phyloP scores from a whole-genome alignment of 2,888 invertebrate genomes.

The Kryphioiulus occultus region DNA sequence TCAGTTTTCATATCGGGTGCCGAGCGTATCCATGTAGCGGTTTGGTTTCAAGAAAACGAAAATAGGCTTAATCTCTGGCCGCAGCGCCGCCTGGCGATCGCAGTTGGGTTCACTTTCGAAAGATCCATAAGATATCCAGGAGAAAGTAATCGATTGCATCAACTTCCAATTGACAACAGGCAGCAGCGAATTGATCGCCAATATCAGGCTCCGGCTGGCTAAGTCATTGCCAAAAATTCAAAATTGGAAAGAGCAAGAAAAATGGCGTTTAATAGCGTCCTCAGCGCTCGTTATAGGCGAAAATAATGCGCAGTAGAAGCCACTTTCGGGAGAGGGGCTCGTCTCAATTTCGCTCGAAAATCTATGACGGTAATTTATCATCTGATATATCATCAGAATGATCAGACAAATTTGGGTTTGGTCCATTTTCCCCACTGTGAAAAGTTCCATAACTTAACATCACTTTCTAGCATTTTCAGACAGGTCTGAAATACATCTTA shows the following conservation, averaged over 20 bases:
- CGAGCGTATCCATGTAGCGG: neutral
- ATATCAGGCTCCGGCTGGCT: neutral
- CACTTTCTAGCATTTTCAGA: too few species aligned
- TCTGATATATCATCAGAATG: neutral
- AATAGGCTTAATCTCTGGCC: neutral
- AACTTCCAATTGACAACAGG: neutral
- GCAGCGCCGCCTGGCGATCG: neutral
- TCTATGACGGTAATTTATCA: neutral
- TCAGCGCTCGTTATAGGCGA: neutral
- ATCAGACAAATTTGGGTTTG: too few species aligned
- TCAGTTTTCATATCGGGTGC: neutral
- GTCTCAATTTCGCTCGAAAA: neutral
- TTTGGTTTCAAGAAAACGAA: neutral
- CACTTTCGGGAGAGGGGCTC: neutral
- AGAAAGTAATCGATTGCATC: neutral
- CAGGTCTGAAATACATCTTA: too few species aligned
- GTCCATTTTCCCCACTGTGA: too few species aligned
- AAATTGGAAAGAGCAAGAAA: neutral
- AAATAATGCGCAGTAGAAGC: neutral
- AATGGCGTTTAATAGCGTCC: neutral
- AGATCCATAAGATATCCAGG: neutral
- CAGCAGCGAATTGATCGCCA: neutral
- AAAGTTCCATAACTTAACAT: too few species aligned
- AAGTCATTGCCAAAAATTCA: neutral
- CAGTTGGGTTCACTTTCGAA: neutral